Conservation (phyloP, 2,113 vertebrate genomes). For the Anhinga rufa region DNA sequence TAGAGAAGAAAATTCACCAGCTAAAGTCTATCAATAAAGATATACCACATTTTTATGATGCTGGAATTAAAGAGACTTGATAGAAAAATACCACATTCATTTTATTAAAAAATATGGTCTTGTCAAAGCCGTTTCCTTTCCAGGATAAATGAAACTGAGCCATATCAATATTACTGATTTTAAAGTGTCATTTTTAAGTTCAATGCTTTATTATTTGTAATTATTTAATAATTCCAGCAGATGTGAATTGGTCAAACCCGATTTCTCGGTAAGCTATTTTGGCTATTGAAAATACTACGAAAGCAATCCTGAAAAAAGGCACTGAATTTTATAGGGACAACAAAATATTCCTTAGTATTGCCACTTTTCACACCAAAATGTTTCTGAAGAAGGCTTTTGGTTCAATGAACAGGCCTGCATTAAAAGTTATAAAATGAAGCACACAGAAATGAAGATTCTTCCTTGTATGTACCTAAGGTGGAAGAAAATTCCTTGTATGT, state of each 20-base stretch:
- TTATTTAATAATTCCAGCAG: conserved; percentile 38
- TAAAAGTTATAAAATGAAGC: neutral
- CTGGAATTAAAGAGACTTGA: conserved; percentile 42
- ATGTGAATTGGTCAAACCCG: neutral
- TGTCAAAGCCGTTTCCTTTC: conserved; percentile 45
- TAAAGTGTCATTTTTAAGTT: conserved; percentile 15
- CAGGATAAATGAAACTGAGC: conserved; percentile 16
- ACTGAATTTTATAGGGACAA: neutral
- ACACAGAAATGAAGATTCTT: neutral
- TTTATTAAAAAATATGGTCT: conserved; percentile 42
- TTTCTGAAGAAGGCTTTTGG: neutral
- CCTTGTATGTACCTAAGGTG: neutral
- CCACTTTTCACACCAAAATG: neutral
- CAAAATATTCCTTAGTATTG: neutral
- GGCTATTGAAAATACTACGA: neutral
- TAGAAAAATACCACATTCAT: conserved; percentile 30
- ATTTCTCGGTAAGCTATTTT: neutral
- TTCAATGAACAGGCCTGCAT: neutral
- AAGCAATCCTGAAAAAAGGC: neutral
- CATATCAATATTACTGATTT: conserved; percentile 41
- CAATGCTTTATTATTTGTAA: conserved; percentile 40
- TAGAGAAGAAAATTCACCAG: conserved; percentile 28
- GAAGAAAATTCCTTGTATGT: neutral
- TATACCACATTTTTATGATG: conserved; percentile 47
- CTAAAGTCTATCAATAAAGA: conserved; percentile 56